Conservation (phyloP, 1,140 invertebrate genomes). For the Drosophila pallidifrons region DNA sequence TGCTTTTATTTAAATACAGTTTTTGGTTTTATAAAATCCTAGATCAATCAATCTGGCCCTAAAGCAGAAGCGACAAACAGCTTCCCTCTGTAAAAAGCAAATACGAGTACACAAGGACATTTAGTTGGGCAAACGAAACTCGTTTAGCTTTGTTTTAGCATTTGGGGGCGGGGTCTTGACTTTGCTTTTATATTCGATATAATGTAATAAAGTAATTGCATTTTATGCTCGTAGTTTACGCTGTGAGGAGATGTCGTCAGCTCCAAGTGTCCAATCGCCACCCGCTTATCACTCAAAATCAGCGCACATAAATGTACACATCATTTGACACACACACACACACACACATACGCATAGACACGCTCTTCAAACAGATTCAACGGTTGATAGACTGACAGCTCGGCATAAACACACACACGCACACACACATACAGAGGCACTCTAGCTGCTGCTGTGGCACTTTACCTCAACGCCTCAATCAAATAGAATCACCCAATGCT, state of each 20-base stretch:
- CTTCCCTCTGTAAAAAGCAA: neutral
- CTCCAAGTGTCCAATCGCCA: slow-evolving; percentile 34
- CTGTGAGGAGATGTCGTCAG: slow-evolving; percentile 19
- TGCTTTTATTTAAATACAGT: no score
- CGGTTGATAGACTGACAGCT: slow-evolving; percentile 29
- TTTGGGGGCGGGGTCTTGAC: neutral
- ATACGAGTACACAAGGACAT: neutral
- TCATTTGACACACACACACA: slow-evolving; percentile 10
- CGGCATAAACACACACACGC: slow-evolving; percentile 19
- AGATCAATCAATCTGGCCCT: neutral
- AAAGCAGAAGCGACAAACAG: neutral
- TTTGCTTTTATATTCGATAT: neutral
- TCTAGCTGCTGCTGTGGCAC: slow-evolving; percentile 11
- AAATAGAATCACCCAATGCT: slow-evolving; percentile 19
- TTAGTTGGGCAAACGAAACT: neutral
- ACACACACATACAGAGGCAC: slow-evolving; percentile 20
- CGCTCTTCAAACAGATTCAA: slow-evolving; percentile 45
- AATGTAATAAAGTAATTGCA: slow-evolving; percentile 47
- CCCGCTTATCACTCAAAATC: slow-evolving; percentile 46
- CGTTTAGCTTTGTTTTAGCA: neutral
- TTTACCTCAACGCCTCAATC: slow-evolving; percentile 43
- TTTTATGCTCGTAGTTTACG: slow-evolving; percentile 35
- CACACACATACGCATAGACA: slow-evolving; percentile 6
- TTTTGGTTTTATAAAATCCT: no score
- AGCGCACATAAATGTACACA: slow-evolving; percentile 29